These are phyloP conservation scores for Calliphora vicina DNA, from an alignment of 1,140 invertebrate species.

Conservation along the genomic window DNA sequence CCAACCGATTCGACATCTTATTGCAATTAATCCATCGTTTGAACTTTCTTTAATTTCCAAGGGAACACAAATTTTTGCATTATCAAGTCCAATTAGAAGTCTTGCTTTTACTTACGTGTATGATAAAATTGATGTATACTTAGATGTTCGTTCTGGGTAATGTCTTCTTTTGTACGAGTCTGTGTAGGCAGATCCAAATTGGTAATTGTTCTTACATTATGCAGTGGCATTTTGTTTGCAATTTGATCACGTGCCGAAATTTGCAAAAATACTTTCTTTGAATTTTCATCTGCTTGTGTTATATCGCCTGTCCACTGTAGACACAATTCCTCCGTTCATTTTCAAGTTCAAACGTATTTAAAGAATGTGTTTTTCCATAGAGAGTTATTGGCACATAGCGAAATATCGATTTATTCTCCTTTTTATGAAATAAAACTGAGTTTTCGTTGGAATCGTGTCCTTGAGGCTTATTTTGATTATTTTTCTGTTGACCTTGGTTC, in stretches of 20 bases:
- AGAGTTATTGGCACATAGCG: neutral
- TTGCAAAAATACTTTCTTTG: neutral
- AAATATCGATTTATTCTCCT: neutral
- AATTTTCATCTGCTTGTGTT: neutral
- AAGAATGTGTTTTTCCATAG: neutral
- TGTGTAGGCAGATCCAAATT: slow-evolving; percentile 12
- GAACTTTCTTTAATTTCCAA: neutral
- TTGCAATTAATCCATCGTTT: neutral
- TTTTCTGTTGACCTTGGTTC: no score
- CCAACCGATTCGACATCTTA: slow-evolving; percentile 3
- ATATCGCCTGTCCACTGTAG: slow-evolving; percentile 27
- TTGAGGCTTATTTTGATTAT: no score
- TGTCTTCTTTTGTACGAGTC: neutral
- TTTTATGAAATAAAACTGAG: neutral
- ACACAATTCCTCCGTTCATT: slow-evolving; percentile 21
- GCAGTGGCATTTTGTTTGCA: neutral
- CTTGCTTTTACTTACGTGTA: slow-evolving; percentile 11
- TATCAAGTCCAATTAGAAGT: slow-evolving; percentile 21
- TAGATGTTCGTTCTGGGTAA: neutral
- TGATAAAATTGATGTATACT: neutral
- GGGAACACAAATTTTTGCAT: slow-evolving; percentile 4
- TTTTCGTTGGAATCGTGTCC: neutral
- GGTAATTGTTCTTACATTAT: neutral
- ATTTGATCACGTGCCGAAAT: neutral
- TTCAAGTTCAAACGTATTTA: slow-evolving; percentile 20